Base-by-base conservation (phyloP, 2,888 invertebrate species). In the Scaptomyza tumidula region DNA sequence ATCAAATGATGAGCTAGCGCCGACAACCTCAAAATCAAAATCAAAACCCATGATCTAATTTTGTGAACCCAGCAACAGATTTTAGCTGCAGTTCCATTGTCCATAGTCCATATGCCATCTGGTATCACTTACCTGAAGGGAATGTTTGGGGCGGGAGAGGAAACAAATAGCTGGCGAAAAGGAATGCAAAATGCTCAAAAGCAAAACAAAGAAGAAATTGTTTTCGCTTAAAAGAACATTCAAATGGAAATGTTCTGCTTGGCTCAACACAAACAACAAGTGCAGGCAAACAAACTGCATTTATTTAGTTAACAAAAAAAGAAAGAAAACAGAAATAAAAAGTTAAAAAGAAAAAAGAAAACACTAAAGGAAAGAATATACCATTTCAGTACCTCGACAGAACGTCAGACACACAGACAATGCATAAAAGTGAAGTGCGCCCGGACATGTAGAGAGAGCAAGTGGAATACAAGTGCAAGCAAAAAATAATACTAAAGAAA, bases 161-260 rank as follows among this genome's bases (percentile, higher is more conserved):
- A 35, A 27, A 48, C 78, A 70, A 62, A 78, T 77, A 67, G 61
- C 61, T 81, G 75, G 60, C 52, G 53, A 67, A 68, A 52, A 69
- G 56, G 48, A 73, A 75, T 60, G 64, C 64, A 65, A 67, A 62
- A 66, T 74, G 57, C 57, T 72, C 55, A 52, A 82, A 72, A 85
- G 88, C 88, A 89, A 85, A 85, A 85, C 89, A 86, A 86, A 88
- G 89, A 88, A 86, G 79, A 86, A 89, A 89, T 89, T 86, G 86
- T 88, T 89, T 83, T 78, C 86, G 86, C 86, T 89, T 88, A 86
- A 86, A 86, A 86, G 89, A 83, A 86, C 86, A 86, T 86, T 89
- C 86, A 86, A 86, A 86, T 89, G 86, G 86, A 86, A 86, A 86
- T 83, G 86, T 88, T 86, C 75, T 88, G 86, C 89, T 88, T 86